Evolutionary conservation across 30 jellyfish, hydroid and myxozoan genomes (phyloP).

Genomic region (Pelagia noctiluca): DNA sequence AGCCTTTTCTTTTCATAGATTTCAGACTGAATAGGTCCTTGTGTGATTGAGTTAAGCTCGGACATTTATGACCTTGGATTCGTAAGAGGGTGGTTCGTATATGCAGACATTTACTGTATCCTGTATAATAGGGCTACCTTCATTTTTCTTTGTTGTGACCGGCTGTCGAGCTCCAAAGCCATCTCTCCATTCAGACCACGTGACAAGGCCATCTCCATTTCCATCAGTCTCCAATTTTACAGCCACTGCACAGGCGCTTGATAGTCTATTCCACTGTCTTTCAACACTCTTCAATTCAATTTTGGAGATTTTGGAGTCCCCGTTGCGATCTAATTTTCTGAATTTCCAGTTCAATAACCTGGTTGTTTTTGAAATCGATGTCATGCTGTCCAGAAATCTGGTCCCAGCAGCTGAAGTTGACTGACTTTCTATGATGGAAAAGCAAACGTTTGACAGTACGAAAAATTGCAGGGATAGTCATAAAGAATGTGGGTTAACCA

Average conservation of each 20-base stretch:
- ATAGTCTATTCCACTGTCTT: slow-evolving; percentile 24
- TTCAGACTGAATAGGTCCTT: too few relatives aligned
- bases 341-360: slow-evolving; percentile 76
- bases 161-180: slow-evolving; percentile 55
- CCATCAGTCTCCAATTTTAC: slow-evolving; percentile 44
- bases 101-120: too few relatives aligned
- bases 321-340: slow-evolving; percentile 56
- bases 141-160: not conserved
- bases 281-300: slow-evolving; percentile 51
- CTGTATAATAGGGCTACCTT: too few relatives aligned
- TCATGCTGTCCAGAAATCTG: slow-evolving; percentile 57
- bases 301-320: slow-evolving; percentile 41
- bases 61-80: too few relatives aligned
- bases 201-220: slow-evolving; percentile 54
- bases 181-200: slow-evolving; percentile 81
- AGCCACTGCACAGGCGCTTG: slow-evolving; percentile 38
- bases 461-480: too few relatives aligned
- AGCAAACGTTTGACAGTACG: too few relatives aligned
- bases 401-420: slow-evolving; percentile 37
- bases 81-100: too few relatives aligned
- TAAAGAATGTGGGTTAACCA: too few relatives aligned
- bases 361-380: slow-evolving; percentile 49
- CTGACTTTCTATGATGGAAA: slow-evolving; percentile 32
- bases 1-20: too few relatives aligned
- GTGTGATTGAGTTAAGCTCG: too few relatives aligned